These are phyloP conservation scores for Syritta pipiens DNA, from an alignment of 2,888 invertebrate species.

Conservation along the genomic window DNA sequence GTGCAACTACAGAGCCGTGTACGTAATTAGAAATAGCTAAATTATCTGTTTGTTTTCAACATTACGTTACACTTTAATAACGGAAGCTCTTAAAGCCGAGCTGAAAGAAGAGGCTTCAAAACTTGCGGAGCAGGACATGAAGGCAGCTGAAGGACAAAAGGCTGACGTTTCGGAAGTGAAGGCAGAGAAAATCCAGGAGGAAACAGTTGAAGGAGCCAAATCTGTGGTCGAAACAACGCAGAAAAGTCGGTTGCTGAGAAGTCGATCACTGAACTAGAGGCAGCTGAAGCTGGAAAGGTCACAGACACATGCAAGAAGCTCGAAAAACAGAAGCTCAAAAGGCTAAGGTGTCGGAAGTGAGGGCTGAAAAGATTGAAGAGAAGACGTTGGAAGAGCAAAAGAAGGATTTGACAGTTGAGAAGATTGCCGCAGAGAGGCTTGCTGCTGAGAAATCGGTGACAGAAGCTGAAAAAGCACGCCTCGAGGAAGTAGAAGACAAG, in stretches of 20 bases:
- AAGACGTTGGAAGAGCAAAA: background rate
- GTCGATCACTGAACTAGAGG: conserved; percentile 12
- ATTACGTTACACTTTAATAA: no score
- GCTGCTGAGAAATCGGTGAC: conserved; percentile 1
- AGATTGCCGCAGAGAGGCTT: background rate
- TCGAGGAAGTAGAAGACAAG: background rate
- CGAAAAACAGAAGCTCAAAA: conserved; percentile 10
- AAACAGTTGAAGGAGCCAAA: background rate
- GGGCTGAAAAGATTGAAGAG: background rate
- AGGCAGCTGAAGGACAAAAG: background rate
- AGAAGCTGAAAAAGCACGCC: background rate
- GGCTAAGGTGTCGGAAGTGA: background rate
- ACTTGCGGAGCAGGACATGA: background rate
- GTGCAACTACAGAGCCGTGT: no score
- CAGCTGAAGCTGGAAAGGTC: background rate
- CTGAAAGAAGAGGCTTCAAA: background rate
- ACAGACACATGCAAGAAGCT: conserved; percentile 41
- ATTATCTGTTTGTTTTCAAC: no score
- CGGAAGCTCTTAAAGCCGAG: no score
- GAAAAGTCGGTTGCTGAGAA: no score
- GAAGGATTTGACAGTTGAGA: background rate
- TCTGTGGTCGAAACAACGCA: no score
- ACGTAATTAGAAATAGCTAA: no score
- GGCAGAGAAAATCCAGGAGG: conserved; percentile 21
- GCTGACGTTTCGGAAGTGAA: conserved; percentile 47